phyloP scores from a whole-genome alignment of 2,888 invertebrate species.

The Ptycholaimellus sp. region DNA sequence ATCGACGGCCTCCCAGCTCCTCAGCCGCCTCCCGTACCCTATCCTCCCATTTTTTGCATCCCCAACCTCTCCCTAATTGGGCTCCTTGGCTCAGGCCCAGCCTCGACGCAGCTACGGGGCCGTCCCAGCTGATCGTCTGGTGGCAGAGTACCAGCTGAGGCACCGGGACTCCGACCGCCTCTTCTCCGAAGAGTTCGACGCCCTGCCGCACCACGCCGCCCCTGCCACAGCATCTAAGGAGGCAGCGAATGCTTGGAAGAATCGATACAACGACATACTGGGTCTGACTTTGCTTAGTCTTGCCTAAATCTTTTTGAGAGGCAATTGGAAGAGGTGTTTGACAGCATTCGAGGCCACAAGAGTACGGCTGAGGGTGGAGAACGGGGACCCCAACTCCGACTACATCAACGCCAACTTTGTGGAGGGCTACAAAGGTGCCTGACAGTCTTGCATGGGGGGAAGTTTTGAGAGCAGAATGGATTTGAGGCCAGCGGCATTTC shows the following conservation, averaged over 20 bases:
- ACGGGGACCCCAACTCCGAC: slow-evolving; percentile 24
- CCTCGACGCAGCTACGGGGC: no score
- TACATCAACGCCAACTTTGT: slow-evolving; percentile 35
- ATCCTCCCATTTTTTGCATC: no score
- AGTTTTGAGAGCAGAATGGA: not conserved
- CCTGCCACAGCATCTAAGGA: slow-evolving; percentile 15
- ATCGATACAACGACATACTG: slow-evolving; percentile 34
- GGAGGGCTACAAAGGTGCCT: no score
- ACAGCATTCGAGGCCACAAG: slow-evolving; percentile 31
- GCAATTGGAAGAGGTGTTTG: no score
- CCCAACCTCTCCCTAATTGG: no score
- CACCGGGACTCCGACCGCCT: slow-evolving; percentile 23
- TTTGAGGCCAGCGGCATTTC: slow-evolving; percentile 17
- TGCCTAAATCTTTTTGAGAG: no score
- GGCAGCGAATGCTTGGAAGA: slow-evolving; percentile 19
- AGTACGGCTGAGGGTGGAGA: slow-evolving; percentile 25
- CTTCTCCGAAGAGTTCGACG: slow-evolving; percentile 21
- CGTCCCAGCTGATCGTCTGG: slow-evolving; percentile 18
- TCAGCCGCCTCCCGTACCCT: no score
- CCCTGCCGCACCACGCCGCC: slow-evolving; percentile 14
- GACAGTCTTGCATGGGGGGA: not conserved
- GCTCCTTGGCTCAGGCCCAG: no score
- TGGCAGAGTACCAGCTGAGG: slow-evolving; percentile 16
- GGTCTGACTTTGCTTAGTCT: no score
- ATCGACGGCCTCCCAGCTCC: no score